phyloP scores from a whole-genome alignment of 2,113 vertebrate species.

The Ranitomeya imitator region DNA sequence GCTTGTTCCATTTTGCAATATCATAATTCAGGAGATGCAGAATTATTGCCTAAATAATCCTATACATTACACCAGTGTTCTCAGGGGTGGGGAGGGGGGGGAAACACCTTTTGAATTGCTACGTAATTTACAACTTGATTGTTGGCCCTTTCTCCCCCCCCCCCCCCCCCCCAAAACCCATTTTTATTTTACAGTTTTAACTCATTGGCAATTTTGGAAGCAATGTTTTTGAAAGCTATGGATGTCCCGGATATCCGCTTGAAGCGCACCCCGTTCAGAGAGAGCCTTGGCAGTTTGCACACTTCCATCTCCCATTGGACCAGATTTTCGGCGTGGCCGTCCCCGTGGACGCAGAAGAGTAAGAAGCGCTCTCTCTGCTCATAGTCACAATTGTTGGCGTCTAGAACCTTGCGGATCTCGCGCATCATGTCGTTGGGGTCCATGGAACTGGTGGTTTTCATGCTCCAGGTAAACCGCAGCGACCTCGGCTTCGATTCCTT shows the following conservation, averaged over 20 bases:
- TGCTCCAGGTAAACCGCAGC: constrained; percentile 98
- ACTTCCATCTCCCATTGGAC: constrained; percentile 99
- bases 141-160: constrained; percentile 60
- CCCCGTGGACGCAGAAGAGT: constrained; percentile 94
- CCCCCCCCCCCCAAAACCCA: background rate
- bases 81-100: constrained; percentile 40
- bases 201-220: constrained; percentile 99
- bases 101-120: constrained; percentile 83
- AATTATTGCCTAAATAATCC: constrained; percentile 97
- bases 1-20: constrained; percentile 73
- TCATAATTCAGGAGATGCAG: constrained; percentile 87
- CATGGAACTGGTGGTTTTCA: constrained; percentile 99
- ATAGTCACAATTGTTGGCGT: constrained; percentile 97
- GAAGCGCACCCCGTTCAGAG: constrained; percentile 96
- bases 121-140: constrained; percentile 92
- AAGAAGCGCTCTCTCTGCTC: constrained; percentile 96
- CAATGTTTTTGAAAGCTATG: constrained; percentile 99
- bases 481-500: constrained; percentile 95
- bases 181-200: constrained; percentile 90
- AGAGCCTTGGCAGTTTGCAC: constrained; percentile 97
- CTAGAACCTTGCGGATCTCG: constrained; percentile 95
- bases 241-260: constrained; percentile 98
- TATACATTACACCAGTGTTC: constrained; percentile 88
- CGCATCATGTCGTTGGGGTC: constrained; percentile 95
- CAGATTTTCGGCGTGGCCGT: constrained; percentile 88